Evolutionary conservation across 1,140 invertebrate genomes (phyloP).

Genomic region (Berghia stephanieae): DNA sequence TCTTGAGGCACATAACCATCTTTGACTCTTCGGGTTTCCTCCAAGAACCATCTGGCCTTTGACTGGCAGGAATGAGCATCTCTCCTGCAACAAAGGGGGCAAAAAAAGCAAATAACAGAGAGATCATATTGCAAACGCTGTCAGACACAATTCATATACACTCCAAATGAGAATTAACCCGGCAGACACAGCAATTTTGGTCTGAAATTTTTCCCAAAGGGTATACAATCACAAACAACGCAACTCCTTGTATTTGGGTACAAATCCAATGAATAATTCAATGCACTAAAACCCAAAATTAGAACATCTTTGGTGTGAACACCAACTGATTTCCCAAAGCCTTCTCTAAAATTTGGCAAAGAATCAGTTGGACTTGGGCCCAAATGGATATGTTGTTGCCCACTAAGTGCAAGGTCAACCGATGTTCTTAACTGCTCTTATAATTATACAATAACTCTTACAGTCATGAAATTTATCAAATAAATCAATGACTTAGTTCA

Average conservation of each 20-base stretch:
- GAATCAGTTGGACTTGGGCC: no score
- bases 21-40: conserved; percentile 92
- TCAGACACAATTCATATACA: background rate
- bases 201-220: background rate
- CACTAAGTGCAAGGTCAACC: no score
- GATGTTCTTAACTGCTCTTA: no score
- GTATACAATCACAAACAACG: background rate
- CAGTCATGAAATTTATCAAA: no score
- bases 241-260: background rate
- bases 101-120: background rate
- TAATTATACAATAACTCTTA: no score
- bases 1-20: conserved; percentile 98
- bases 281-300: background rate
- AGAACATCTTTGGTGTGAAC: no score
- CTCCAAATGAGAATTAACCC: background rate
- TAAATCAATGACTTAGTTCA: no score
- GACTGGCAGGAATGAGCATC: conserved; percentile 90
- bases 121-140: no score
- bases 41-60: conserved; percentile 98
- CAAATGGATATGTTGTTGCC: no score
- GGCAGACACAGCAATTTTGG: no score
- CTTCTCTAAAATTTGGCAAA: no score
- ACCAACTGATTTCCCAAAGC: no score
- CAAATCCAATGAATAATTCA: background rate
- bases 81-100: conserved; percentile 70